A percentile compares a stretch with the other conserved stretches of the same genome.
Conservation (phyloP, 1,140 invertebrate species). For the Myzus persicae region DNA sequence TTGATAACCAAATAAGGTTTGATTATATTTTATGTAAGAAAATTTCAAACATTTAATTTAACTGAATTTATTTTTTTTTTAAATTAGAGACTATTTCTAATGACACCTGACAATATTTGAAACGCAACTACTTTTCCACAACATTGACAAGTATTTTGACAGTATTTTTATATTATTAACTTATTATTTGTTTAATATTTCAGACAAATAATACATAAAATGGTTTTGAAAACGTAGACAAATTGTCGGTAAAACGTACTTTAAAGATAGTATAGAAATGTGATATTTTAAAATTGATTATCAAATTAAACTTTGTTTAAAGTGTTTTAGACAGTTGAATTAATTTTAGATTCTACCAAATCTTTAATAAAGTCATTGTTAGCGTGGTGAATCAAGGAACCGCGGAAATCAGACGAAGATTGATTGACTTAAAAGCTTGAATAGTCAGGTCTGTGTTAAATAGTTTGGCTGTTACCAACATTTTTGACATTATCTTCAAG, state of each 20-base stretch:
- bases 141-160: not conserved
- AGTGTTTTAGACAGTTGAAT: not conserved
- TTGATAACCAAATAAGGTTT: not conserved
- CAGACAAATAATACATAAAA: not conserved
- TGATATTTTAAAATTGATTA: not conserved
- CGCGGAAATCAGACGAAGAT: constrained; percentile 23
- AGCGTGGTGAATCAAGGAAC: not conserved
- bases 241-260: not conserved
- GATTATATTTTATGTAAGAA: no score
- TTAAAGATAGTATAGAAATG: not conserved
- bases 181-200: not conserved
- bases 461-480: not conserved
- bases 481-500: not conserved
- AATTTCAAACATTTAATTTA: no score
- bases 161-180: not conserved
- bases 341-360: not conserved
- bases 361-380: not conserved
- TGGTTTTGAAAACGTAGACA: not conserved
- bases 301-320: not conserved
- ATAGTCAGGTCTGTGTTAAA: not conserved
- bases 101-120: no score
- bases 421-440: not conserved
- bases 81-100: no score
- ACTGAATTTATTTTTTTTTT: no score
- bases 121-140: not conserved